phyloP scores from a whole-genome alignment of 2,888 invertebrate species.

The Phortica okadai region DNA sequence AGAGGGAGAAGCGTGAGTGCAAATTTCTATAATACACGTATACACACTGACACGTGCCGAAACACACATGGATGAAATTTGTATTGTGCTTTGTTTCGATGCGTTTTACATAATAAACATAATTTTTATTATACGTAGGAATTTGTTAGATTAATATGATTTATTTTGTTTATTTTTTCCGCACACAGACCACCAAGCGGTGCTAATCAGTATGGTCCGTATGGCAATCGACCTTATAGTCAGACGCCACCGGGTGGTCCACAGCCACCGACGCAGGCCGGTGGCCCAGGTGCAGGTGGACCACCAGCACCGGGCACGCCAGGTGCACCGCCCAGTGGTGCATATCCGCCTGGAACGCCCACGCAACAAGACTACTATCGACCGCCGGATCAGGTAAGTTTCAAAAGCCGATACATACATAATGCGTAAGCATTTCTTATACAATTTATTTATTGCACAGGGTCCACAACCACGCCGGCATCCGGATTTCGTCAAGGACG shows the following conservation, averaged over 20 bases:
- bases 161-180: not conserved
- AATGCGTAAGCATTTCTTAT: not conserved
- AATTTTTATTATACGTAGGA: not conserved
- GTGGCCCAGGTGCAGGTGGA: constrained; percentile 66
- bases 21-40: constrained; percentile 23
- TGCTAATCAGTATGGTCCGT: constrained; percentile 75
- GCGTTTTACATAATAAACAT: not conserved
- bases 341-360: constrained; percentile 77
- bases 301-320: constrained; percentile 74
- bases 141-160: constrained; percentile 1
- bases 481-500: constrained; percentile 89
- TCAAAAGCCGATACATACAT: not conserved
- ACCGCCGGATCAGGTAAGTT: constrained; percentile 76
- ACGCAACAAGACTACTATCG: constrained; percentile 79
- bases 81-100: constrained; percentile 21
- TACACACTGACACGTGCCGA: too few species aligned
- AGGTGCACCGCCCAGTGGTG: constrained; percentile 76
- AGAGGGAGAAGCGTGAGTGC: constrained; percentile 81
- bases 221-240: constrained; percentile 74
- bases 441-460: constrained; percentile 68
- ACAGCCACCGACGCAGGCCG: constrained; percentile 78
- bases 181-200: constrained; percentile 75
- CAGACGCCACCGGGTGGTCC: constrained; percentile 77
- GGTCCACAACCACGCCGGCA: constrained; percentile 86
- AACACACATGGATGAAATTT: too few species aligned